Evolutionary conservation across 2,797 vertebrate genomes (phyloP).

Genomic region (Moxostoma hubbsi): DNA sequence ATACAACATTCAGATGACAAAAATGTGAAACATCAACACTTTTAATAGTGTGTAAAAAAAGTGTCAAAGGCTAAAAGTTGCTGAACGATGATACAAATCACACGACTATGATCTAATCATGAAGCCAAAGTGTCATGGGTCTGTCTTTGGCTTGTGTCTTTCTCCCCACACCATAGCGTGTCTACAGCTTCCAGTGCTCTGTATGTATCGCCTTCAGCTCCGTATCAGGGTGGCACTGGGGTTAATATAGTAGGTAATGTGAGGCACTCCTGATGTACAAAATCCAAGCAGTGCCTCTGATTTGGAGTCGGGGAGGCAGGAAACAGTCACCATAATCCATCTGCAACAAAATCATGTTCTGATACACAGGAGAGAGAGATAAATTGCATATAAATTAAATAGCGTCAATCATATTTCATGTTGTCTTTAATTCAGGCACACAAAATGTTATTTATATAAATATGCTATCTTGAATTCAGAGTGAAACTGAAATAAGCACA

Average conservation of each 20-base stretch:
- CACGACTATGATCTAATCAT: background rate
- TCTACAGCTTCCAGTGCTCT: background rate
- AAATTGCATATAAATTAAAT: too few species aligned
- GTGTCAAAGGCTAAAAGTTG: constrained; percentile 11
- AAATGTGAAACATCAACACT: constrained; percentile 24
- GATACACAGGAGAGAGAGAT: too few species aligned
- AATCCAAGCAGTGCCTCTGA: background rate
- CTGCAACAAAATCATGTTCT: too few species aligned
- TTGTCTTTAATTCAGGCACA: too few species aligned
- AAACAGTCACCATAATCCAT: background rate
- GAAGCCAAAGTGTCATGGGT: constrained; percentile 3
- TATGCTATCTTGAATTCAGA: too few species aligned
- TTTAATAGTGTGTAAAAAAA: background rate
- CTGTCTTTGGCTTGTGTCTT: too few species aligned
- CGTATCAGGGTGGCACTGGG: too few species aligned
- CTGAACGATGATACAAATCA: constrained; percentile 10
- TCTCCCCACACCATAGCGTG: background rate
- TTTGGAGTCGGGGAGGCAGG: background rate
- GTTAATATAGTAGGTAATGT: background rate
- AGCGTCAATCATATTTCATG: too few species aligned
- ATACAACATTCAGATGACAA: constrained; percentile 27
- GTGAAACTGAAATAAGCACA: background rate
- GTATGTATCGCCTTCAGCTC: too few species aligned
- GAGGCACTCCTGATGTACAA: constrained; percentile 22
- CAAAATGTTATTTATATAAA: too few species aligned